Conservation (phyloP, 2,888 invertebrate species). For the Ommatoiulus sabulosus region DNA sequence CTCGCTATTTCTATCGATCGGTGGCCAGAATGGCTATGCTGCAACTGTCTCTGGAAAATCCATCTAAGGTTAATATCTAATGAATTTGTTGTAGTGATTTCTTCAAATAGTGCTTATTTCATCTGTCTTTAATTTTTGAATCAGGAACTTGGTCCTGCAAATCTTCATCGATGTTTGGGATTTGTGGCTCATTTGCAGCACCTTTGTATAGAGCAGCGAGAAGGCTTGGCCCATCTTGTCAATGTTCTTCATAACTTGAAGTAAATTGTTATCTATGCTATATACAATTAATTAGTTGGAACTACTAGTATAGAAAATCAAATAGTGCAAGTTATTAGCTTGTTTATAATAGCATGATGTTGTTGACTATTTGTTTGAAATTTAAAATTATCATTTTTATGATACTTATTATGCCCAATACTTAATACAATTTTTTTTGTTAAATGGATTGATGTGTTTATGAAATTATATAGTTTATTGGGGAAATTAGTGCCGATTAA, state of each 20-base stretch:
- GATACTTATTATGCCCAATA: too few species aligned
- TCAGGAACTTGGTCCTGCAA: slow-evolving; percentile 82
- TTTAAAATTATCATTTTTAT: too few species aligned
- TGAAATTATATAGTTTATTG: background rate
- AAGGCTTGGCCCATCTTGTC: slow-evolving; percentile 25
- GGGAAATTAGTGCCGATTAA: background rate
- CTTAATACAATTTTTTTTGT: too few species aligned
- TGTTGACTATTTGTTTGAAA: too few species aligned
- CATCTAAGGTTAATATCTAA: slow-evolving; percentile 70
- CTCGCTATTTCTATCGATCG: slow-evolving; percentile 80
- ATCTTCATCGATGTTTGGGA: slow-evolving; percentile 87
- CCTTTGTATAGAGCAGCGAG: slow-evolving; percentile 47
- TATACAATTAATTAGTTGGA: background rate
- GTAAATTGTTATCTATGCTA: background rate
- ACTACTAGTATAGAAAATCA: background rate
- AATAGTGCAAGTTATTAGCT: too few species aligned
- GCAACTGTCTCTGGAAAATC: slow-evolving; percentile 72
- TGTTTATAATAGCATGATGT: too few species aligned
- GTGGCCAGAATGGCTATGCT: slow-evolving; percentile 78
- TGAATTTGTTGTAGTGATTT: background rate
- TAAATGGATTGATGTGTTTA: too few species aligned
- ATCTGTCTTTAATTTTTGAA: slow-evolving; percentile 66
- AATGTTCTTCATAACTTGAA: background rate
- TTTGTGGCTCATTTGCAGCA: slow-evolving; percentile 79
- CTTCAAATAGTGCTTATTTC: background rate